Evolutionary conservation across 2,888 invertebrate species (phyloP), one percentile per base, ranked within the genome.

Genomic region (Epistrophe grossulariae): DNA sequence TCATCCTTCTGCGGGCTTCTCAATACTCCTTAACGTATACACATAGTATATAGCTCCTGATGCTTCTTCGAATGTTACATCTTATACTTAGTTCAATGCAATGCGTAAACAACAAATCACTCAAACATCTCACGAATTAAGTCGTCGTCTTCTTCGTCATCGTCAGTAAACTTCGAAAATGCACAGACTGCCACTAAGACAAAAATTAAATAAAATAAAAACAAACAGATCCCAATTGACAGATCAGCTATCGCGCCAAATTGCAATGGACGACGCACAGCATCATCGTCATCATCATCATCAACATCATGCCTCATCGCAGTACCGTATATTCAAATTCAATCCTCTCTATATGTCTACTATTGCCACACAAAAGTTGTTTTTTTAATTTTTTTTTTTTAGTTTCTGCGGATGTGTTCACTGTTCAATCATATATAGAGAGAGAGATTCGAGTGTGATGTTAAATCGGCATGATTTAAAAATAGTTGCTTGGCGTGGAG

Each of bases 51-150:
- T 6, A 11, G 17, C 40, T 62, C 40, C 50, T 35, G 31, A 7
- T 35, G 24, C 40, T 24, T 45, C 40, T 24, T 45, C 52, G 17
- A 9, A 31, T 48, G 28, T 38, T 50, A 40, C 38, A 68, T 72
- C 19, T 68, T 59, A 35, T 35, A 66, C 15, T 15, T n/a, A 19
- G 38, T 85, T 85, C 71, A 1, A 48, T 70, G 68, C 74, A 40
- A 60, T 59, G 70, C 62, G 81, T 79, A 71, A 81, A 73, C 83
- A 82, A 87, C 87, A 87, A 87, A 87, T 87, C 87, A 87, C 87
- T 87, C 87, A 87, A 87, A 87, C 82, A 82, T 82, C 79, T 82
- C 74, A 74, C 87, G 82, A 87, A 87, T 87, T 87, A 87, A 87
- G 87, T 74, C 79, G 57, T 71, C 72, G 64, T 82, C 70, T 68